phyloP scores from a whole-genome alignment of 1,140 invertebrate genomes.

The Platyura marginata region DNA sequence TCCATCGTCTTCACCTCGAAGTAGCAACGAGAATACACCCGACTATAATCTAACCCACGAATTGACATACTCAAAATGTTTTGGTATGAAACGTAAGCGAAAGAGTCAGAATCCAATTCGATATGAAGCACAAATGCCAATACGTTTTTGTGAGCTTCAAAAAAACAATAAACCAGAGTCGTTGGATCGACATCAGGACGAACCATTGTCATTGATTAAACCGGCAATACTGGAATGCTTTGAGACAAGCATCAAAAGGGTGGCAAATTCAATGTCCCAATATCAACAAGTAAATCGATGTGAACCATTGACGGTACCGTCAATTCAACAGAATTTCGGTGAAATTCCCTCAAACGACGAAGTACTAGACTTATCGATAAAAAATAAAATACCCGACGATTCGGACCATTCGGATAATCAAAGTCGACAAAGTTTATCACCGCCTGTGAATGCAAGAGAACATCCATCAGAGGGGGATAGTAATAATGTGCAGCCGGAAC shows the following conservation, averaged over 20 bases:
- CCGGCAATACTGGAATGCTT: not conserved
- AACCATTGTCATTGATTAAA: constrained; percentile 1
- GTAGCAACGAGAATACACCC: not conserved
- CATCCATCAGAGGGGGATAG: too few relatives aligned
- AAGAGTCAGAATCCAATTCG: not conserved
- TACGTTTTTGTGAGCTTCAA: too few relatives aligned
- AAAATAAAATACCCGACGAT: not conserved
- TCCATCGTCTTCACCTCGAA: not conserved
- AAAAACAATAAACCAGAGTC: too few relatives aligned
- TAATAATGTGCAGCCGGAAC: too few relatives aligned
- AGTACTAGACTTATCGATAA: not conserved
- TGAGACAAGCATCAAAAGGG: not conserved
- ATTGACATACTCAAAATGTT: not conserved
- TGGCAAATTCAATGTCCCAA: not conserved
- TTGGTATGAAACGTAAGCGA: not conserved
- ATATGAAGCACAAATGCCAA: not conserved
- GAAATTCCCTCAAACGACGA: too few relatives aligned
- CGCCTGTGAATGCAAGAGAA: too few relatives aligned
- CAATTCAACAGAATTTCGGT: too few relatives aligned
- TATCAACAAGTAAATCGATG: not conserved
- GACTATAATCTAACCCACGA: not conserved
- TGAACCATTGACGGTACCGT: too few relatives aligned
- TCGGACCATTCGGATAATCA: too few relatives aligned
- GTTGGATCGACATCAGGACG: not conserved
- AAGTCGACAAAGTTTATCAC: too few relatives aligned